A percentile compares a stretch with the other conserved stretches of the same genome.
Conservation (phyloP, 2,888 invertebrate species). For the Acronicta leporina region DNA sequence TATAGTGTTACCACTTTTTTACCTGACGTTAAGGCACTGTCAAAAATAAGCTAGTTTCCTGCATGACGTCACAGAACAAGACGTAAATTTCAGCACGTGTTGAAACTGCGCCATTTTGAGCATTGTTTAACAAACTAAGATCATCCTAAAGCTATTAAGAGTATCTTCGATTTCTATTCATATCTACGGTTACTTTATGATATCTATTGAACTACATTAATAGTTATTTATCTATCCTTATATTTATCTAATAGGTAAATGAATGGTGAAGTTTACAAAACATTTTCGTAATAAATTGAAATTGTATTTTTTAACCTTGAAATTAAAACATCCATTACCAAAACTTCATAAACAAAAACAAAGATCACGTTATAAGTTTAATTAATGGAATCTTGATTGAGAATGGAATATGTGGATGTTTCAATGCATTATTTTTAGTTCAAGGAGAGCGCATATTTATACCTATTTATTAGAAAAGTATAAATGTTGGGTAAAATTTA, state of each 20-base stretch:
- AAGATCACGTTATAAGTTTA: not conserved
- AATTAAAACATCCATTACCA: not conserved
- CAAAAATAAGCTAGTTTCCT: constrained; percentile 40
- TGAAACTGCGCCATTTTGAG: constrained; percentile 28
- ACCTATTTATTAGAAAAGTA: too few species aligned
- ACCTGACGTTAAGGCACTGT: constrained; percentile 33
- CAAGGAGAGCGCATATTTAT: too few species aligned
- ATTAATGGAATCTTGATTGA: not conserved
- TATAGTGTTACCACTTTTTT: constrained; percentile 14
- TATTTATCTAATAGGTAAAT: not conserved
- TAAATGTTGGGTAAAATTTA: too few species aligned
- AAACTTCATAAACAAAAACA: constrained; percentile 29
- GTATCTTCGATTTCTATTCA: constrained; percentile 23
- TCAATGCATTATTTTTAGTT: not conserved
- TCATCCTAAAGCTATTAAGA: constrained; percentile 18
- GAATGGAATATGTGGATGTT: not conserved
- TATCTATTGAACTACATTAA: constrained; percentile 5
- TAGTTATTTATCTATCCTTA: constrained; percentile 7
- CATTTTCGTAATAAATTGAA: not conserved
- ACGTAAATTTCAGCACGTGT: constrained; percentile 45
- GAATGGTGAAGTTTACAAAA: not conserved
- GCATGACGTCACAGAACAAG: constrained; percentile 39
- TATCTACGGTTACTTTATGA: constrained; percentile 13
- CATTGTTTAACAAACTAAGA: constrained; percentile 44
- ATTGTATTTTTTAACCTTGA: constrained; percentile 12